Conservation (phyloP, 2,888 invertebrate species). For the Mythimna lalbum region DNA sequence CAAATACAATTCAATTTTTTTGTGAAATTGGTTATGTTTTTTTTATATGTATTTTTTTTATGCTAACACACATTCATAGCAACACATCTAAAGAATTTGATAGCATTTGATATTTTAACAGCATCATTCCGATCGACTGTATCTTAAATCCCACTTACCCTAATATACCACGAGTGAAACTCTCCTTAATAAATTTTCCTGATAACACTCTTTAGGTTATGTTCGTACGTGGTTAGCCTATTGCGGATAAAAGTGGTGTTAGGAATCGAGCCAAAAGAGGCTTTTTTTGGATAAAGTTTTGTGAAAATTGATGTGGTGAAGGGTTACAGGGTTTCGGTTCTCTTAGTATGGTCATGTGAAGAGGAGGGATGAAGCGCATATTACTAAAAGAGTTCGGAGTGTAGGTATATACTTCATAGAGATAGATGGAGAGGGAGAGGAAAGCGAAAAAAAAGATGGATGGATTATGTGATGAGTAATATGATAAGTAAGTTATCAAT, state of each 20-base stretch:
- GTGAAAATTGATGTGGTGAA: neutral
- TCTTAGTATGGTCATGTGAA: no score
- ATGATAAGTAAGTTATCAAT: no score
- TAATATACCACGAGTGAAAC: slow-evolving; percentile 39
- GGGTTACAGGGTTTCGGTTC: no score
- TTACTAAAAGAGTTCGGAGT: no score
- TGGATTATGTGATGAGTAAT: no score
- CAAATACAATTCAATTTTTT: no score
- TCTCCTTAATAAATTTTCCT: slow-evolving; percentile 57
- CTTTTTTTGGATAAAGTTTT: neutral
- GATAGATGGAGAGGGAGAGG: no score
- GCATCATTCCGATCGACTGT: slow-evolving; percentile 43
- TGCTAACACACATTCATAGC: slow-evolving; percentile 1
- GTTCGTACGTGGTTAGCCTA: slow-evolving; percentile 34
- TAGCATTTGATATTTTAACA: slow-evolving; percentile 55
- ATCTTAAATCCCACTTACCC: slow-evolving; percentile 57
- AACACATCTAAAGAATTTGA: slow-evolving; percentile 18
- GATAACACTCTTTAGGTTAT: slow-evolving; percentile 51
- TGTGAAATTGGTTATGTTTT: no score
- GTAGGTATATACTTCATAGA: no score
- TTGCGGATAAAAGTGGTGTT: slow-evolving; percentile 23
- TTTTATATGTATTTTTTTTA: no score
- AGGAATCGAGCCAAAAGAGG: neutral
- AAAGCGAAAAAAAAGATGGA: no score
- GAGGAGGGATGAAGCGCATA: no score